phyloP scores from a whole-genome alignment of 1,140 invertebrate species.

The Leucophenga varia region DNA sequence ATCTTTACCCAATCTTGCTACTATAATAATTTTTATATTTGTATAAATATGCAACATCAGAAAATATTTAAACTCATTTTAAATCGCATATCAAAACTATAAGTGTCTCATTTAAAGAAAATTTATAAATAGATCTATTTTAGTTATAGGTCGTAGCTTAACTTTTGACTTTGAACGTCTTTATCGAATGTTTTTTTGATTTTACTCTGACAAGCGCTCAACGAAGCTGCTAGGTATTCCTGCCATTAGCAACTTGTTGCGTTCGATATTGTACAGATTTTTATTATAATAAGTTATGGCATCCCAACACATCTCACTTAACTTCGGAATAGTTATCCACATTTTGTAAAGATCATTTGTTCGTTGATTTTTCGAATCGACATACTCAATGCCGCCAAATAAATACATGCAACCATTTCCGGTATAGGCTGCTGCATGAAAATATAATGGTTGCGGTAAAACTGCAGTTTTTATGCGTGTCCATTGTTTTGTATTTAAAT shows the following conservation, averaged over 20 bases:
- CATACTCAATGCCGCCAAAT: conserved; percentile 69
- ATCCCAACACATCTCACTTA: conserved; percentile 81
- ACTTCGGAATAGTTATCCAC: conserved; percentile 78
- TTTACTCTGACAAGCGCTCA: conserved; percentile 11
- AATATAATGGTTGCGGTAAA: conserved; percentile 72
- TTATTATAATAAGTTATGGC: conserved; percentile 67
- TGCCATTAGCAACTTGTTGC: conserved; percentile 54
- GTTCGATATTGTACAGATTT: conserved; percentile 51
- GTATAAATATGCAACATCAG: no score
- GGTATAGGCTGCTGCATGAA: conserved; percentile 76
- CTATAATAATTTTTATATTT: no score
- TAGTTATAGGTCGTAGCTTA: no score
- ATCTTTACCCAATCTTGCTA: no score
- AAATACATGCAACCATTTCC: conserved; percentile 72
- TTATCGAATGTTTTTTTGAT: no score
- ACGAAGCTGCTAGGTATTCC: conserved; percentile 63
- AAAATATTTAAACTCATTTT: no score
- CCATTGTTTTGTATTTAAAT: conserved; percentile 72
- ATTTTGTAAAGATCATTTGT: conserved; percentile 62
- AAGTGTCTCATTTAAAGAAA: no score
- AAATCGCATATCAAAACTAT: no score
- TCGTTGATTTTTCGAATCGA: conserved; percentile 47
- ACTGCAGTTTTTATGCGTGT: conserved; percentile 62
- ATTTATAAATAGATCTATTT: no score
- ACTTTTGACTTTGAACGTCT: no score